Evolutionary conservation across 2,888 invertebrate species (phyloP).

Genomic region (Asteroscopus sphinx): DNA sequence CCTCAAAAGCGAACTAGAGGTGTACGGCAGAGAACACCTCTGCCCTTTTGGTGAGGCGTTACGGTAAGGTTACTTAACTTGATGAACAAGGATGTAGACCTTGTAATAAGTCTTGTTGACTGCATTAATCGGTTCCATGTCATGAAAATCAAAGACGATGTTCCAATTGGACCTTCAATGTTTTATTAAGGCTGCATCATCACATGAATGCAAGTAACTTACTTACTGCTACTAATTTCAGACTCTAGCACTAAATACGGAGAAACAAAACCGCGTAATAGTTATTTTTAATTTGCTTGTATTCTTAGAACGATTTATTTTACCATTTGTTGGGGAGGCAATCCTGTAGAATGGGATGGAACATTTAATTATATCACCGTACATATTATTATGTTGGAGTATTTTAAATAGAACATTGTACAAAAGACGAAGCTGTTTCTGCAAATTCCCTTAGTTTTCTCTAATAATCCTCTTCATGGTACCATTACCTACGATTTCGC

Average conservation of each 20-base stretch:
- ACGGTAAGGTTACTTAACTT: background rate
- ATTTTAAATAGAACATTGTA: background rate
- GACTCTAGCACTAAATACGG: slow-evolving; percentile 18
- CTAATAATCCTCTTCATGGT: slow-evolving; percentile 28
- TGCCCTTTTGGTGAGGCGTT: slow-evolving; percentile 9
- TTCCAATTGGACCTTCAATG: background rate
- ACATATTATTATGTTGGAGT: background rate
- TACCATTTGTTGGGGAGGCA: slow-evolving; percentile 1
- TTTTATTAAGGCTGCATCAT: background rate
- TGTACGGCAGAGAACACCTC: slow-evolving; percentile 18
- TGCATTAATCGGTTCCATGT: background rate
- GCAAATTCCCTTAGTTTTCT: slow-evolving; percentile 16
- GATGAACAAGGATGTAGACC: too few species aligned
- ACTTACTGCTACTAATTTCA: slow-evolving; percentile 9
- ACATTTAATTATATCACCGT: background rate
- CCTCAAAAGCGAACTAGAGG: slow-evolving; percentile 13
- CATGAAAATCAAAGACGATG: background rate
- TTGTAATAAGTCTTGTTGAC: background rate
- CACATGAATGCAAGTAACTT: background rate
- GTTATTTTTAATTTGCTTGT: slow-evolving; percentile 20
- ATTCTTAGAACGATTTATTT: slow-evolving; percentile 23
- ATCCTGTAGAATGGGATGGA: background rate
- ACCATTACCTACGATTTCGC: slow-evolving; percentile 29
- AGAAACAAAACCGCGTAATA: slow-evolving; percentile 23
- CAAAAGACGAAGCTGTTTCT: background rate